These are phyloP conservation scores for Catalaphyllia jardinei DNA, from an alignment of 64 coral and sea anemone genomes.

Conservation along the genomic window DNA sequence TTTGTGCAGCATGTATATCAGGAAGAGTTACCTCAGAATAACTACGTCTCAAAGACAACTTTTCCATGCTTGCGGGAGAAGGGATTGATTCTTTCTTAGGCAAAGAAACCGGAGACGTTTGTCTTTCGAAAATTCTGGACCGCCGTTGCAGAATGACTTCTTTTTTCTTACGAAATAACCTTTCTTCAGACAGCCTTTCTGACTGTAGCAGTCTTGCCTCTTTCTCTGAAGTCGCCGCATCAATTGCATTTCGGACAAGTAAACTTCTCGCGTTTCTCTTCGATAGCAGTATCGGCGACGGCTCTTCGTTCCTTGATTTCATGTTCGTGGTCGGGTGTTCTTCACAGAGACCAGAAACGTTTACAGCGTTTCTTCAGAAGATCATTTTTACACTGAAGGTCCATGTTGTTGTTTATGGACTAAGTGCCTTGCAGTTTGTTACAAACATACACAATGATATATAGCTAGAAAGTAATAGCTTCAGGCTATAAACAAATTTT, in stretches of 20 bases:
- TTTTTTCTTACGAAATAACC: constrained; percentile 14
- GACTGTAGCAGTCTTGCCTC: background rate
- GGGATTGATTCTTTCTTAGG: background rate
- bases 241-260: background rate
- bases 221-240: background rate
- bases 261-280: constrained; percentile 9
- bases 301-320: background rate
- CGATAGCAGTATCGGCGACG: background rate
- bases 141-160: constrained; percentile 7
- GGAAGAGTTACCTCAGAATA: background rate
- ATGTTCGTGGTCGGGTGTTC: background rate
- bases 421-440: no score
- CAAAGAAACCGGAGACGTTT: background rate
- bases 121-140: background rate
- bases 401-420: no score
- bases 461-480: no score
- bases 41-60: background rate
- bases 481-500: no score
- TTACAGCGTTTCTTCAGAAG: no score
- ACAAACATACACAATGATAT: no score
- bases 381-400: no score
- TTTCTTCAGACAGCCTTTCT: constrained; percentile 12
- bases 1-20: constrained; percentile 1
- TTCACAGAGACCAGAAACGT: no score
- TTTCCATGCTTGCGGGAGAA: background rate